Evolutionary conservation across 2,888 invertebrate genomes (phyloP), one percentile per base, ranked within the genome.

Genomic region (Hypena proboscidalis): DNA sequence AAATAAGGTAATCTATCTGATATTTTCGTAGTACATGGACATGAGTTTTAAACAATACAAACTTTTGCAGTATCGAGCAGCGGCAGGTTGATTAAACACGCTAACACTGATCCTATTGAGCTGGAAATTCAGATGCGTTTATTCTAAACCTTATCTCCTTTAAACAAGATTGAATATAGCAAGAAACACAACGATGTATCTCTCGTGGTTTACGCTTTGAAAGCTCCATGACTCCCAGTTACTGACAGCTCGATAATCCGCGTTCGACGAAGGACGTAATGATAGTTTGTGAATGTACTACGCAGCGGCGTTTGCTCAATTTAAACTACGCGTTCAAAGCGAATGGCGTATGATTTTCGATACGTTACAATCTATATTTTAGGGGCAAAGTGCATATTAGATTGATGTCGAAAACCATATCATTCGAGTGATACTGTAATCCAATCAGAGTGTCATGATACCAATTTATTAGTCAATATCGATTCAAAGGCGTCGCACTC

Each of bases 191-290:
- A 8, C 17, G 13, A 35, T 46, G 27, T 33, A 31, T 40, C 23
- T 30, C 8, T 20, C 39, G 14, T 41, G 37, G 41, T 38, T 34
- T 20, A 37, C 35, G 48, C 36, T 64, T 64, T 63, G 55, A 56
- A 58, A 60, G 50, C 52, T 52, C 40, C 64, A 61, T 64, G 66
- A 70, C 47, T 67, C 42, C 58, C 56, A 60, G 55, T 69, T 70
- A 69, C 56, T 61, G 64, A 69, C 62, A 64, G 45, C 50, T 50
- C 45, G 51, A 58, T 67, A 69, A 70, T 70, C 62, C 60, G 35
- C 29, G 35, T 40, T 36, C 45, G 47, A 50, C 33, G 33, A 29
- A 25, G 37, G 23, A 48, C 40, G 46, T 65, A 53, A 67, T 57
- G 49, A 56, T 54, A 37, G 44, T 59, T 58, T 59, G 42, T 52